Conservation (phyloP, 2,888 invertebrate genomes). For the Escarpia spicata region DNA sequence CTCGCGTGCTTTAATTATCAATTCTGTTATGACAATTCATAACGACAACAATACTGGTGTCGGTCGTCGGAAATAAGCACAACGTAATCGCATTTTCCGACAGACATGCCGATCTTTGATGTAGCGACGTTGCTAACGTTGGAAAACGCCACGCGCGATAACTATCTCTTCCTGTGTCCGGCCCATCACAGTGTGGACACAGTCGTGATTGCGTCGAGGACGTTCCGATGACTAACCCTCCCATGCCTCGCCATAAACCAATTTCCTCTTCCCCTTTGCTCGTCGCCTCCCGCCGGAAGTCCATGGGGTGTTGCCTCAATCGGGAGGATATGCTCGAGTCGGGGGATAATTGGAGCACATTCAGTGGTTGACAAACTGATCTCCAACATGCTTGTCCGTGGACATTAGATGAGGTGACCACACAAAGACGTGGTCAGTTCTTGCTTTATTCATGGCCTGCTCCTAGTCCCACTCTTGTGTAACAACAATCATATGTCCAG, state of each 20-base stretch:
- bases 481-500: background rate
- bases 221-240: background rate
- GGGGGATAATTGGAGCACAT: background rate
- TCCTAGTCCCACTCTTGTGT: background rate
- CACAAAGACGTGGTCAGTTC: background rate
- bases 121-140: background rate
- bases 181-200: background rate
- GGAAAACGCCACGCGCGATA: background rate
- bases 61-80: background rate
- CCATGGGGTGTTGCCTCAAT: background rate
- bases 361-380: background rate
- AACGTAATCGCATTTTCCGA: background rate
- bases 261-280: background rate
- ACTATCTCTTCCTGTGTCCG: background rate
- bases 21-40: background rate
- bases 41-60: background rate
- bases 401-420: background rate
- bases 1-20: background rate
- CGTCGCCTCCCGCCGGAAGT: background rate
- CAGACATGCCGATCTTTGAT: background rate
- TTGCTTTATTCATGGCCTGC: background rate
- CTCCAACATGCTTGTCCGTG: background rate
- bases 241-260: background rate
- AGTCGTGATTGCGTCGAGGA: background rate
- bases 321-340: background rate